Evolutionary conservation across 1,140 invertebrate species (phyloP).

Genomic region (Fopius arisanus): DNA sequence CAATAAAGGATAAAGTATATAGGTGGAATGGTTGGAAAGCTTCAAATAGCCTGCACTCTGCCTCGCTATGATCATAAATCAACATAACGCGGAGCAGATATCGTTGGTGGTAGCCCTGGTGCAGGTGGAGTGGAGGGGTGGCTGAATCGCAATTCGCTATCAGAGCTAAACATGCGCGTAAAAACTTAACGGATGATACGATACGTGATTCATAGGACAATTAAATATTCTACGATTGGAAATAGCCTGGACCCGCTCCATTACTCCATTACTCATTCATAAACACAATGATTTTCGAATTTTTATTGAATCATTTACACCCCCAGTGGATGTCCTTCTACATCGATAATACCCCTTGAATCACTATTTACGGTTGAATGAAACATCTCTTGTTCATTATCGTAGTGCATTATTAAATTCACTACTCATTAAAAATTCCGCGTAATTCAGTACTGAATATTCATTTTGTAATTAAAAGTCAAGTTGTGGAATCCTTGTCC

Average conservation of each 20-base stretch:
- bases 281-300: background rate
- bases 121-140: background rate
- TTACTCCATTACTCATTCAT: slow-evolving; percentile 5
- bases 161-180: slow-evolving; percentile 58
- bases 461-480: too few relatives aligned
- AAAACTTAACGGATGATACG: slow-evolving; percentile 51
- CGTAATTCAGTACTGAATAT: too few relatives aligned
- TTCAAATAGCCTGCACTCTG: slow-evolving; percentile 1
- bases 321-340: too few relatives aligned
- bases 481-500: too few relatives aligned
- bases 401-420: too few relatives aligned
- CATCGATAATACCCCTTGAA: too few relatives aligned
- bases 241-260: background rate
- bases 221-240: slow-evolving; percentile 49
- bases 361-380: too few relatives aligned
- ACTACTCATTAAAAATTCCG: too few relatives aligned
- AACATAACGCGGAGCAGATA: slow-evolving; percentile 50
- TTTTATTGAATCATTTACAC: background rate
- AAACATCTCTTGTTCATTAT: too few relatives aligned
- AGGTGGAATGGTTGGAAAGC: background rate
- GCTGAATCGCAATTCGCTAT: slow-evolving; percentile 45
- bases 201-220: slow-evolving; percentile 61
- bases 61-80: slow-evolving; percentile 52
- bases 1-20: slow-evolving; percentile 1
- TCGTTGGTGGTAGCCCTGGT: slow-evolving; percentile 2